These are phyloP conservation scores for Eptatretus atami DNA, from an alignment of 2,797 vertebrate species.

Conservation along the genomic window DNA sequence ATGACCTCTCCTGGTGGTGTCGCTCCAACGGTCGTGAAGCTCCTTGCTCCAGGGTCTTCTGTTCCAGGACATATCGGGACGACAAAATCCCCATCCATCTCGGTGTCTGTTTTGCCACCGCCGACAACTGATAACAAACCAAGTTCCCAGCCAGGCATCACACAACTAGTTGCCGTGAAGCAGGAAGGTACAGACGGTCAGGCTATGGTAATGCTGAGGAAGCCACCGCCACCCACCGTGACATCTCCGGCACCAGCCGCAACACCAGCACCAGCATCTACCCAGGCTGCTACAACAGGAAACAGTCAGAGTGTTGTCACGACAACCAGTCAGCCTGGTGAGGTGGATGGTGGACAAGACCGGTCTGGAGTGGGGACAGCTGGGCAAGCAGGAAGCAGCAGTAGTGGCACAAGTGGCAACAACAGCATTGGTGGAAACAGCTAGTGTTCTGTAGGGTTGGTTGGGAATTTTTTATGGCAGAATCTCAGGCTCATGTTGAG, in stretches of 20 bases:
- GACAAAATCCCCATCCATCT: not conserved
- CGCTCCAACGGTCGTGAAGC: slow-evolving; percentile 1
- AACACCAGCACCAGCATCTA: no score
- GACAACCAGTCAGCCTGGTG: not conserved
- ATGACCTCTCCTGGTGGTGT: not conserved
- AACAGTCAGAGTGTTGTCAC: not conserved
- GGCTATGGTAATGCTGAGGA: slow-evolving; percentile 1
- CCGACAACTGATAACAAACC: not conserved
- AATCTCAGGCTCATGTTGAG: no score
- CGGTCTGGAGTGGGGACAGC: not conserved
- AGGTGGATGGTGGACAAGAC: not conserved
- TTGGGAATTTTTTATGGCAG: no score
- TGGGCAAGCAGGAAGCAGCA: not conserved
- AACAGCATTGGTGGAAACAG: no score
- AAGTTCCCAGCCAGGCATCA: not conserved
- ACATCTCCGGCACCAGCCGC: not conserved
- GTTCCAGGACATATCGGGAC: not conserved
- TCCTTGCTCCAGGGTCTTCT: not conserved
- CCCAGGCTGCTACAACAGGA: no score
- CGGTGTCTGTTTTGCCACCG: not conserved
- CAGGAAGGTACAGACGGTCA: not conserved
- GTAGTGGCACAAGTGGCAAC: no score
- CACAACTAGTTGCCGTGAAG: slow-evolving; percentile 1
- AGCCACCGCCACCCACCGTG: not conserved
- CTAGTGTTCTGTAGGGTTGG: no score